These are phyloP conservation scores for Craseonycteris thonglongyai DNA, from an alignment of 2,113 vertebrate genomes.

Conservation along the genomic window DNA sequence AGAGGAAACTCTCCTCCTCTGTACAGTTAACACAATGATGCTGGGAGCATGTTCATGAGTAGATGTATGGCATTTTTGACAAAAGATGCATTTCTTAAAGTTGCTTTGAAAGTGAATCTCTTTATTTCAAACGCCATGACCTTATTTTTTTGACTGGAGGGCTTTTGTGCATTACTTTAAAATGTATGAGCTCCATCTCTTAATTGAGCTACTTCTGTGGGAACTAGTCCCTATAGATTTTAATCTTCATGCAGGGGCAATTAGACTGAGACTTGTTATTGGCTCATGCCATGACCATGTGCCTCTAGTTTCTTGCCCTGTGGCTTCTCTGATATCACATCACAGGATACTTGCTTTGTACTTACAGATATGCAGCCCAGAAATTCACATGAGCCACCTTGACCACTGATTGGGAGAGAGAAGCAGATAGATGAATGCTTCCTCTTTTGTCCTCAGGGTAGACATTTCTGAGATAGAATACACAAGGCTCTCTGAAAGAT, in stretches of 20 bases:
- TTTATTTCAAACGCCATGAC: background rate
- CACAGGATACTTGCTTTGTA: background rate
- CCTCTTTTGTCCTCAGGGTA: background rate
- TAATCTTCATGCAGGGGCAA: background rate
- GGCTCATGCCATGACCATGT: background rate
- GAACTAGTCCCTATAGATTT: background rate
- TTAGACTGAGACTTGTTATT: background rate
- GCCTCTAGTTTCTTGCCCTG: background rate
- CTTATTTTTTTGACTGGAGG: background rate
- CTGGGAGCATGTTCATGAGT: background rate
- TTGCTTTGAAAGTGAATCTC: background rate
- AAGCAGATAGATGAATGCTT: background rate
- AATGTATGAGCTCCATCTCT: background rate
- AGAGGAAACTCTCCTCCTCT: background rate
- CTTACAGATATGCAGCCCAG: background rate
- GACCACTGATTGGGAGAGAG: background rate
- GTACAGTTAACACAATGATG: background rate
- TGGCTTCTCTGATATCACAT: background rate
- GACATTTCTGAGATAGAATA: background rate
- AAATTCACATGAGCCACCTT: background rate
- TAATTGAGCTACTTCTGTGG: background rate
- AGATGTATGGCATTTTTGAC: background rate
- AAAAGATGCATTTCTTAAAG: background rate
- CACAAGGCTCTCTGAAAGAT: background rate
- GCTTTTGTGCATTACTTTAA: background rate